A percentile compares a stretch with the other conserved stretches of the same genome.
These are phyloP conservation scores for Pseudopleuronectes americanus DNA, from an alignment of 2,797 vertebrate species.

Conservation along the genomic window DNA sequence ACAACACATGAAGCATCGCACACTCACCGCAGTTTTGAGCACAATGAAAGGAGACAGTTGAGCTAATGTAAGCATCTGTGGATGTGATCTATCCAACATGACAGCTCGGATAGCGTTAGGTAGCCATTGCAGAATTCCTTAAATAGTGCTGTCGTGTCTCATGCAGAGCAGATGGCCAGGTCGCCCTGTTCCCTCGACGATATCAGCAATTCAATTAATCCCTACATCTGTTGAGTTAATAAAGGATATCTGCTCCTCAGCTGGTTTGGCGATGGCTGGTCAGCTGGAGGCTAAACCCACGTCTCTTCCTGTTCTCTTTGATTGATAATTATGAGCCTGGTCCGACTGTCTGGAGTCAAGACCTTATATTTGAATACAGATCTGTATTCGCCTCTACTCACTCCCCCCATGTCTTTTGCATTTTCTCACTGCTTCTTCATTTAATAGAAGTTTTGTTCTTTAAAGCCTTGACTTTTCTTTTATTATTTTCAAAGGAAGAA, in stretches of 20 bases:
- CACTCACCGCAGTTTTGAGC: not conserved
- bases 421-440: conserved; percentile 3
- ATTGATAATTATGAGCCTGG: conserved; percentile 10
- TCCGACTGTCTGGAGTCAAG: conserved; percentile 26
- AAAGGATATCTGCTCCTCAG: conserved; percentile 36
- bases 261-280: conserved; percentile 17
- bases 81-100: not conserved
- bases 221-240: conserved; percentile 58
- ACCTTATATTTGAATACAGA: conserved; percentile 8
- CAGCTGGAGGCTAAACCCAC: conserved; percentile 26
- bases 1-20: not conserved
- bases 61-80: conserved; percentile 11
- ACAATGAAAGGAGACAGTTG: not conserved
- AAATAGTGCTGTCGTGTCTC: conserved; percentile 20
- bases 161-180: conserved; percentile 37
- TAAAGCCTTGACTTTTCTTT: conserved; percentile 3
- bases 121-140: conserved; percentile 8
- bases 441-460: not conserved
- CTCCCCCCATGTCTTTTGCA: not conserved
- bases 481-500: not conserved
- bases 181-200: conserved; percentile 26
- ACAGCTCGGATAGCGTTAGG: conserved; percentile 1
- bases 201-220: conserved; percentile 41
- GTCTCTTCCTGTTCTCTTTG: conserved; percentile 13
- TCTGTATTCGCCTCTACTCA: not conserved